Base-by-base conservation (phyloP, 64 coral and sea anemone species). In the Actinia equina region DNA sequence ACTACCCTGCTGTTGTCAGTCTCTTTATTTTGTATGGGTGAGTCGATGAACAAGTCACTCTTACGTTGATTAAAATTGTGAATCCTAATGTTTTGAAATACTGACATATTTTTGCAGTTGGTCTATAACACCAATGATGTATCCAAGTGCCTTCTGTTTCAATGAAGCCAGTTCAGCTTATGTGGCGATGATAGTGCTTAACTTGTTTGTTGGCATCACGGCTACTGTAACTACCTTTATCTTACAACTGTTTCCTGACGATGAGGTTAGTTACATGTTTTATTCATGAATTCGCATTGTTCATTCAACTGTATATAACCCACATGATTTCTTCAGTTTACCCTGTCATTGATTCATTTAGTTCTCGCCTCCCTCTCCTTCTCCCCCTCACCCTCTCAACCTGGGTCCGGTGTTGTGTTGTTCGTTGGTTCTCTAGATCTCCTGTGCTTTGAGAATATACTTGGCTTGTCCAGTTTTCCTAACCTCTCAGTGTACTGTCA, bases 101-200 rank as follows among this genome's bases (percentile, higher is more conserved):
- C 26, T 74, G 23, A 74, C 2, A 26, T 74, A 1, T 74, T 13
- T 74, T 74, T 5, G 10, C 82, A 98, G 95, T 1, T 98, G 95
- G 97, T 99, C 97, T 49, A 95, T 99, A 55, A 99, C 97, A 11
- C 97, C 97, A 26, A 92, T 99, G 15, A 99, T 99, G 97, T 99
- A 99, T 18, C 97, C 97, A 77, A 89, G 88, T 17, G 88, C 97
- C 4, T 99, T 95, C 45, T 99, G 82, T 12, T 99, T 99, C 88
- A 87, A 86, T 71, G 88, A 94, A 58, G 90, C 97, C 14, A 99
- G 97, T 51, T 92, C 91, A 52, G 97, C 97, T 3, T 99, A 95
- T 27, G 97, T 99, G 22, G 86, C 91, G 7, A 88, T 99, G 91
- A 95, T 99, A 43, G 97, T 99, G 5, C 88, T 94, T 43, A 99